Conservation (phyloP, 1,140 invertebrate species). For the Rhizoglyphus robini region DNA sequence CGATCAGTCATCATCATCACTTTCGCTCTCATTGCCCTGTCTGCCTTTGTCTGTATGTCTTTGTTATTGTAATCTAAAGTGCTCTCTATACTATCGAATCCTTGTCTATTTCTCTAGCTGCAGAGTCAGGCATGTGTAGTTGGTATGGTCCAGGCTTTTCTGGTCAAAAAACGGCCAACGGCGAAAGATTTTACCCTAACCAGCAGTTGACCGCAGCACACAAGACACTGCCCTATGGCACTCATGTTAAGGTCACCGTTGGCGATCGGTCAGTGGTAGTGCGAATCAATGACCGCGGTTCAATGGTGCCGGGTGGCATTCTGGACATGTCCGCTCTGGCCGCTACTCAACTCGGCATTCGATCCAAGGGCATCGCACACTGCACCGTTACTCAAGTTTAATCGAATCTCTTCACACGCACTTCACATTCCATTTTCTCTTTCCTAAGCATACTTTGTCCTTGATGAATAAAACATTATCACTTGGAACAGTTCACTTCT, state of each 20-base stretch:
- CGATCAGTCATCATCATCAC: too few species aligned
- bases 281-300: constrained; percentile 18
- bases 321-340: constrained; percentile 3
- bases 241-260: constrained; percentile 6
- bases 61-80: too few species aligned
- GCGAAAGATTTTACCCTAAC: constrained; percentile 16
- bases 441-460: too few species aligned
- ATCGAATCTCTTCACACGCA: too few species aligned
- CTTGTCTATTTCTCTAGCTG: neutral
- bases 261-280: neutral
- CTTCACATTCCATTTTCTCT: too few species aligned
- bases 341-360: neutral
- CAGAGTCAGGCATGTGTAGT: constrained; percentile 6
- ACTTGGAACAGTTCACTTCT: too few species aligned
- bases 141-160: constrained; percentile 10
- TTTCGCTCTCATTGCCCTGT: too few species aligned
- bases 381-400: constrained; percentile 9
- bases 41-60: too few species aligned
- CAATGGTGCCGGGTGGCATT: constrained; percentile 12
- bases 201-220: constrained; percentile 16
- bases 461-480: too few species aligned
- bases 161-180: constrained; percentile 12
- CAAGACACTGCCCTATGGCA: constrained; percentile 20
- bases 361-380: neutral
- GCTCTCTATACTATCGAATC: too few species aligned